These are phyloP conservation scores for Orthonychiurus folsomi DNA, from an alignment of 2,888 invertebrate species.

Conservation along the genomic window DNA sequence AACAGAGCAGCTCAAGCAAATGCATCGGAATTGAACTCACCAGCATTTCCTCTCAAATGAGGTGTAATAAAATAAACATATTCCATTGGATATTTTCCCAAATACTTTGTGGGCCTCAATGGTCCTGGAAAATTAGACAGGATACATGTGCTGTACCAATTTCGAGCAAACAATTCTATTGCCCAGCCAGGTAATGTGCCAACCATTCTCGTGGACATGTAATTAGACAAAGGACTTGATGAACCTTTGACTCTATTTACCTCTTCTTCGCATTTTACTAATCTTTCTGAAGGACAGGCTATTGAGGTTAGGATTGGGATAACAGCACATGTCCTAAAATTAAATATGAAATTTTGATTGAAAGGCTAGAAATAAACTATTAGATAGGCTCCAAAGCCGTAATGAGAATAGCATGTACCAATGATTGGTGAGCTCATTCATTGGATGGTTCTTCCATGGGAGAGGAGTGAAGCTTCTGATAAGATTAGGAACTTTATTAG, in stretches of 20 bases:
- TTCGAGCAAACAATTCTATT: background rate
- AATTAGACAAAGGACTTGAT: background rate
- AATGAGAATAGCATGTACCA: constrained; percentile 8
- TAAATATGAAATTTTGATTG: constrained; percentile 3
- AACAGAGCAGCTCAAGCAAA: too few species aligned
- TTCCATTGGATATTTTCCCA: background rate
- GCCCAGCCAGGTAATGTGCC: background rate
- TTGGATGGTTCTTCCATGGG: constrained; percentile 14
- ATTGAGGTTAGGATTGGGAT: constrained; percentile 6
- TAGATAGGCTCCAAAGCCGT: too few species aligned
- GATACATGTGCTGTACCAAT: constrained; percentile 6
- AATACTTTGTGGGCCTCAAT: background rate
- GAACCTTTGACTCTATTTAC: constrained; percentile 3
- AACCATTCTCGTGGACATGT: background rate
- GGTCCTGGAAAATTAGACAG: constrained; percentile 8
- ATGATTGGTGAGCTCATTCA: constrained; percentile 9
- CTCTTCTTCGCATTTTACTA: background rate
- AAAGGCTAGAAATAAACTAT: background rate
- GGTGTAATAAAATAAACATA: constrained; percentile 3
- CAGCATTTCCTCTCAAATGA: constrained; percentile 7
- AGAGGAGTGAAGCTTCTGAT: constrained; percentile 10
- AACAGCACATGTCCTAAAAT: constrained; percentile 10
- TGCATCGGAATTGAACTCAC: too few species aligned
- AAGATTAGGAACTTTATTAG: background rate
- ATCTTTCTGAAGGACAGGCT: background rate